These are phyloP conservation scores for Brotula barbata DNA, from an alignment of 2,797 vertebrate species.

Conservation along the genomic window DNA sequence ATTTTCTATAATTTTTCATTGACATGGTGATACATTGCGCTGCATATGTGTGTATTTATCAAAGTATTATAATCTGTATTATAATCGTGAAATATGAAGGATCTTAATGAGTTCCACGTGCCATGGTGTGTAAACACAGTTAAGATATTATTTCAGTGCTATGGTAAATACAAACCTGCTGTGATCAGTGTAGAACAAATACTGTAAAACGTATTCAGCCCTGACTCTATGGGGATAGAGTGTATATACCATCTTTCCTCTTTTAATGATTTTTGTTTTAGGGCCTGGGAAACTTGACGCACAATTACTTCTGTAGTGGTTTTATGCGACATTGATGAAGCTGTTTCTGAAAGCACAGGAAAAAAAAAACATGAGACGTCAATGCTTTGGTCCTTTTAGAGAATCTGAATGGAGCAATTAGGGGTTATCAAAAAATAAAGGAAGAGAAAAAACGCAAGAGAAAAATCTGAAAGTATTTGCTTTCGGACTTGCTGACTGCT, in stretches of 20 bases:
- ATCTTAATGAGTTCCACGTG: slow-evolving; percentile 34
- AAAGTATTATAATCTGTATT: no score
- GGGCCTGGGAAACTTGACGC: slow-evolving; percentile 46
- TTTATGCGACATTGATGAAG: slow-evolving; percentile 59
- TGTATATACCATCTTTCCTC: slow-evolving; percentile 28
- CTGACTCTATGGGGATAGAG: slow-evolving; percentile 14
- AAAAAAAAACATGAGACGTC: slow-evolving; percentile 45
- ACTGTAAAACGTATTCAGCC: slow-evolving; percentile 26
- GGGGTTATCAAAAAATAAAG: slow-evolving; percentile 33
- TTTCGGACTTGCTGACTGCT: no score
- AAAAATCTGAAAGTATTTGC: slow-evolving; percentile 6
- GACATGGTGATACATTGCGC: no score
- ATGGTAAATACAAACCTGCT: slow-evolving; percentile 20
- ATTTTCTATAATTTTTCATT: no score
- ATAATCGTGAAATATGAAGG: no score
- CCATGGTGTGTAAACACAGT: slow-evolving; percentile 16
- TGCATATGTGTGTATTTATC: no score
- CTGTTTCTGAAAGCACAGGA: slow-evolving; percentile 35
- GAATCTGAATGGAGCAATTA: slow-evolving; percentile 20
- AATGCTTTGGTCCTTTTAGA: slow-evolving; percentile 37
- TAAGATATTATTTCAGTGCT: slow-evolving; percentile 7
- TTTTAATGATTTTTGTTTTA: slow-evolving; percentile 57
- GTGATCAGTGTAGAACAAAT: slow-evolving; percentile 33
- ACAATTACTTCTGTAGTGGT: slow-evolving; percentile 53
- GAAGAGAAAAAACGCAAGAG: slow-evolving; percentile 23